Evolutionary conservation across 1,140 invertebrate genomes (phyloP), one percentile per base, ranked within the genome.

Genomic region (Calycopis cecrops): DNA sequence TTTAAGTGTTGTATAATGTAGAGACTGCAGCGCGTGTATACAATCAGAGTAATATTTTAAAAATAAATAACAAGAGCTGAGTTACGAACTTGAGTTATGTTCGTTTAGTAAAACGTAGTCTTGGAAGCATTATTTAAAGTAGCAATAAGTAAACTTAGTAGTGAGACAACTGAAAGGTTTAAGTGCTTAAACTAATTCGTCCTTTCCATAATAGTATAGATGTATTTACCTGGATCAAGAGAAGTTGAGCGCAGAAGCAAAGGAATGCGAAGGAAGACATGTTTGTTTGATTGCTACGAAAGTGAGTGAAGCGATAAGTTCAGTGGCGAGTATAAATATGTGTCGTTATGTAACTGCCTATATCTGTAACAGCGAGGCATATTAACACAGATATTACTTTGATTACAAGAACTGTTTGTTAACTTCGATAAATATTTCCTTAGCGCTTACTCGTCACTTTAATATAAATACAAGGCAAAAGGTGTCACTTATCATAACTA

Each of bases 201-300:
- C 9, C 7, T 16, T 9, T 16, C 14, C 9, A 16, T 16, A 9
- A 16, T 9, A 44, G 9, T 14, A 9, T 14, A n/a, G 4, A 17
- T 12, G 54, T 38, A 54, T 14, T 62, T 69, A 72, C 69, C 62
- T 72, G 69, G 16, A 72, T 42, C 47, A 72, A 51, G 62, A 60
- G 65, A 59, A 55, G 62, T 62, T 66, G 66, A 44, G 60, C 35
- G 62, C 65, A 71, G 8, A 71, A 40, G 3, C 64, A 12, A 9
- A 67, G 16, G n/a, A 72, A 61, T 35, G 64, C 38, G 52, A 60
- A 63, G 51, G 59, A 21, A 47, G 60, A 63, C 69, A 68, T 68
- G 47, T 56, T 63, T 48, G 12, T 52, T 58, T 17, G 33, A 33
- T 54, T 21, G 48, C 14, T 35, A n/a, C 10, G 9, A 56, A 28